phyloP scores from a whole-genome alignment of 2,113 vertebrate species.

The Poecile atricapillus region DNA sequence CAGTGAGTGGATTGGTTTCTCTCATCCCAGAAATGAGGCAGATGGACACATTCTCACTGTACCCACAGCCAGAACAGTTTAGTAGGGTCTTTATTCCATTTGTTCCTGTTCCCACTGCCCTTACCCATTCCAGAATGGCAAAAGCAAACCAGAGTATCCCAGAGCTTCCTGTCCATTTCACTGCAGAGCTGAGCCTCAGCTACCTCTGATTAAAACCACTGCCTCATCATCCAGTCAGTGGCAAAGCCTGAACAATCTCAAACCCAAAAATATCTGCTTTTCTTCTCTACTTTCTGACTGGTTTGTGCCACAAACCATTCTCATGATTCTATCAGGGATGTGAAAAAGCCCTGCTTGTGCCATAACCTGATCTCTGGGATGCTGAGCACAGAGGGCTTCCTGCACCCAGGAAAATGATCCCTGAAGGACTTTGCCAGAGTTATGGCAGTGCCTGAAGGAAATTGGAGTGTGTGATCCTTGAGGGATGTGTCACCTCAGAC shows the following conservation, averaged over 20 bases:
- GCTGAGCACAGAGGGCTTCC: not conserved
- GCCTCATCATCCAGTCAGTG: not conserved
- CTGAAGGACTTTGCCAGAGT: not conserved
- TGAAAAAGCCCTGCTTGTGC: not conserved
- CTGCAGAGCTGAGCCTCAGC: not conserved
- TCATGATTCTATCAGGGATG: not conserved
- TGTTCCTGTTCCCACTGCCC: not conserved
- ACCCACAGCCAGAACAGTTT: not conserved
- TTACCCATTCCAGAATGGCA: not conserved
- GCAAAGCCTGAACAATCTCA: not conserved
- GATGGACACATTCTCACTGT: not conserved
- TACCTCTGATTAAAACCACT: not conserved
- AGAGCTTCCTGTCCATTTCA: not conserved
- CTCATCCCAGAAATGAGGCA: not conserved
- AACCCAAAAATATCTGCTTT: not conserved
- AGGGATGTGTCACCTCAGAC: not conserved
- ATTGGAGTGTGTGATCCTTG: not conserved
- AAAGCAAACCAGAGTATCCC: not conserved
- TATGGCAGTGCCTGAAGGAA: not conserved
- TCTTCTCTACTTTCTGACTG: not conserved
- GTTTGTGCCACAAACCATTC: not conserved
- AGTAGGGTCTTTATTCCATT: not conserved
- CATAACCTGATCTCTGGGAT: not conserved
- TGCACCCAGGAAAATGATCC: not conserved
- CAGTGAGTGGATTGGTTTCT: not conserved